Conservation (phyloP, 2,797 vertebrate species). For the Darevskia nairensis region DNA sequence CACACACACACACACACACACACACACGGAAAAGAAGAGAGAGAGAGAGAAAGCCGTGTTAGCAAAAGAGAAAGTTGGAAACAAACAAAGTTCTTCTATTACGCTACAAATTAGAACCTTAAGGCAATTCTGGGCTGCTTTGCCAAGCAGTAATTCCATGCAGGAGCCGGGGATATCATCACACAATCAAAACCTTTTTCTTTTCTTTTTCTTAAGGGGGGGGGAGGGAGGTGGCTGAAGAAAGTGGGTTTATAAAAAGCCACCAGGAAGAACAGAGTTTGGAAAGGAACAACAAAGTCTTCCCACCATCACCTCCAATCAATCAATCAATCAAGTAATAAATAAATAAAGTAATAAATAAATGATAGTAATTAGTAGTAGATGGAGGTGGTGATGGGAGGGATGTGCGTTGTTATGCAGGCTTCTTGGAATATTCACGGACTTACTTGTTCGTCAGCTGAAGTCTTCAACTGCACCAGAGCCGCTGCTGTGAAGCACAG, state of each 20-base stretch:
- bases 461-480: constrained; percentile 79
- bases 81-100: neutral
- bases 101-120: neutral
- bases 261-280: neutral
- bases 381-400: no score
- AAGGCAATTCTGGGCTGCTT: neutral
- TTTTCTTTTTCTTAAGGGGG: neutral
- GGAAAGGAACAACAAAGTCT: neutral
- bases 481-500: constrained; percentile 83
- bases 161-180: neutral
- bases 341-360: no score
- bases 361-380: neutral
- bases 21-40: neutral
- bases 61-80: neutral
- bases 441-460: constrained; percentile 87
- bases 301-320: neutral
- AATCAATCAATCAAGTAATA: neutral
- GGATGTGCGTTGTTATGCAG: neutral
- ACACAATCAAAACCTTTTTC: neutral
- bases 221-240: fast-evolving
- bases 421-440: constrained; percentile 34
- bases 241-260: neutral
- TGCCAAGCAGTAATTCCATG: neutral
- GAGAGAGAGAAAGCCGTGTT: neutral
- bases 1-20: neutral